These are phyloP conservation scores for Vireo altiloquus DNA, from an alignment of 2,113 vertebrate genomes.

Conservation along the genomic window DNA sequence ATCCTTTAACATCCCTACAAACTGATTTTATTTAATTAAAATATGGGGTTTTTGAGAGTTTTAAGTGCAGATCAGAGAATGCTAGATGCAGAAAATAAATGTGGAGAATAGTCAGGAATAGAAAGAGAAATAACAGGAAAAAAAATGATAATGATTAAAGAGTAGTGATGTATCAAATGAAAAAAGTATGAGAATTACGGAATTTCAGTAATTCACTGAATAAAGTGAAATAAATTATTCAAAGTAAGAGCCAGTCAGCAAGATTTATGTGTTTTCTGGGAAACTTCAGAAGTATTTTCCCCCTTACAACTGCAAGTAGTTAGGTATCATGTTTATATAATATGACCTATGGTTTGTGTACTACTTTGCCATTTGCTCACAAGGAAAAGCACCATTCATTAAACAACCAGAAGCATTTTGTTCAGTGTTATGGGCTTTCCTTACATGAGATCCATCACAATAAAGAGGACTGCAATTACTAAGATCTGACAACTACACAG, in stretches of 20 bases:
- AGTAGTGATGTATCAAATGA: not conserved
- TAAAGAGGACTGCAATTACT: not conserved
- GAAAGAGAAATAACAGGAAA: not conserved
- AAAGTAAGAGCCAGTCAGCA: not conserved
- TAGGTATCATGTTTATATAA: not conserved
- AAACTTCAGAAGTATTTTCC: not conserved
- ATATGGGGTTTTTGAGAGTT: not conserved
- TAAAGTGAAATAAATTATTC: not conserved
- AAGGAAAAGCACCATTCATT: not conserved
- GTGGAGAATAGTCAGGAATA: not conserved
- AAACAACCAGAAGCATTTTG: not conserved
- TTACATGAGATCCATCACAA: not conserved
- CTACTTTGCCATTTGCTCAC: slow-evolving; percentile 1
- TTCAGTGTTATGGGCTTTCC: not conserved
- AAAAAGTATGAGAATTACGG: not conserved
- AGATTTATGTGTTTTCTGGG: not conserved
- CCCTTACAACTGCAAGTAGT: not conserved
- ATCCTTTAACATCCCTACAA: not conserved
- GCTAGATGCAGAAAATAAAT: not conserved
- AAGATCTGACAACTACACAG: not conserved
- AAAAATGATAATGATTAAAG: not conserved
- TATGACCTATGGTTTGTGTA: not conserved
- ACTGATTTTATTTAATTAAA: not conserved
- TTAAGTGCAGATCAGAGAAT: not conserved
- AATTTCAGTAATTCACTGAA: not conserved